Evolutionary conservation across 1,140 invertebrate genomes (phyloP), one percentile per base, ranked within the genome.

Genomic region (Dinoponera quadriceps): DNA sequence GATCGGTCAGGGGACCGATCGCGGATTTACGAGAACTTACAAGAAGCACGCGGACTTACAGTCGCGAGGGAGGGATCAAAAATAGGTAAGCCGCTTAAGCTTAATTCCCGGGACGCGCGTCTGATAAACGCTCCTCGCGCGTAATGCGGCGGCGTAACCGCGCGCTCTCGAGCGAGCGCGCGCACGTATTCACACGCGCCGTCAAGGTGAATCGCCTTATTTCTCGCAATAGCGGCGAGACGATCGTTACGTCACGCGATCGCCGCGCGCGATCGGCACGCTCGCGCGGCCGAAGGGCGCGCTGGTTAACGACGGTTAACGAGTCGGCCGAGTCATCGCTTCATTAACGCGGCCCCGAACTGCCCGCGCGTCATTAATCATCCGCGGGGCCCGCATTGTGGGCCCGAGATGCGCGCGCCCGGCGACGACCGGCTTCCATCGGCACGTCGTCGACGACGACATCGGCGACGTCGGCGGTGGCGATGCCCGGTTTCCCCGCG

Each of bases 251-350:
- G 62, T 65, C 72, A 77, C 54, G 60, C 25, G 60, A 63, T 33
- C 60, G 60, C 18, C 16, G 27, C 63, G 60, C 60, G 29, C 33
- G 68, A 74, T 82, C 69, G 75, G 63, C 62, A 68, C 63, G 68
- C 69, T 75, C 51, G 33, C 49, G 63, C 44, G n/a, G n/a, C 25
- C 62, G 55, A 62, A 62, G 75, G 63, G 65, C 62, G 63, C 49
- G 82, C 74, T 63, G 77, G 82, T 84, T 84, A 84, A 80, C 75
- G 63, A 80, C 29, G 29, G 82, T 84, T 60, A 60, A 49, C 83
- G 73, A 85, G 80, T 82, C 77, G 78, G 83, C 27, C 87, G 74
- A 86, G 87, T 89, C 88, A 89, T 88, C 87, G 87, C 84, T 88
- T 89, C 87, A 88, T 89, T 89, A 88, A 88, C 84, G 88, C 68